Conservation (phyloP, 2,888 invertebrate genomes). For the Lepeophtheirus nordmannii region DNA sequence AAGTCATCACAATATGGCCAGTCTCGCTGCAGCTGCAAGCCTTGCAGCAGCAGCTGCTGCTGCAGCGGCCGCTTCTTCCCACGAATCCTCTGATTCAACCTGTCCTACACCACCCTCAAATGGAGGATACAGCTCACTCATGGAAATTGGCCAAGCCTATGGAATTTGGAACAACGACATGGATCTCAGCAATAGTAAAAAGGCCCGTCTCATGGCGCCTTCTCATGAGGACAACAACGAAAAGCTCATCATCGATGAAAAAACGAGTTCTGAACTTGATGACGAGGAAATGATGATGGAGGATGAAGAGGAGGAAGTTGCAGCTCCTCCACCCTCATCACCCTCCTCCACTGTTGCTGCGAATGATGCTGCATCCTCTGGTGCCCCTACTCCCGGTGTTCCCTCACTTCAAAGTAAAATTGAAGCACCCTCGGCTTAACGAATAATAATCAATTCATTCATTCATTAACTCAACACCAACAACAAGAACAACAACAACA, state of each 20-base stretch:
- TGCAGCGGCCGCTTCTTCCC: neutral
- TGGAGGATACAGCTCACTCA: slow-evolving; percentile 19
- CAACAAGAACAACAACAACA: too few relatives aligned
- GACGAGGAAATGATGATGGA: slow-evolving; percentile 6
- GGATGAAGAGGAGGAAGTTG: too few relatives aligned
- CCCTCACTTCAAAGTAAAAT: neutral
- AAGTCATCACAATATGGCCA: slow-evolving; percentile 4
- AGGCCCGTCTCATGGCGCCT: neutral
- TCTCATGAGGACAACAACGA: neutral
- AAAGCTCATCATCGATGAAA: neutral
- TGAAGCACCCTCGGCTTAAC: neutral
- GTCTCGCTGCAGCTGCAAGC: neutral
- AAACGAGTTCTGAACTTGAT: neutral
- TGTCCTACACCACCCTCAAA: neutral
- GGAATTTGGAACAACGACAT: slow-evolving; percentile 23
- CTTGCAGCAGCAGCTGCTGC: slow-evolving; percentile 14
- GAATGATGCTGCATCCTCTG: neutral
- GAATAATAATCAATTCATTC: neutral
- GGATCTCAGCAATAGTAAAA: neutral
- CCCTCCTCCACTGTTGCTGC: neutral
- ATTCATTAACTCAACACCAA: too few relatives aligned
- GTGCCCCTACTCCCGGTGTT: neutral
- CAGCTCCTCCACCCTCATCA: neutral
- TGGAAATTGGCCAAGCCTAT: slow-evolving; percentile 24
- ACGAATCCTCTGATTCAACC: neutral